These are phyloP conservation scores for Synergus itoensis DNA, from an alignment of 2,888 invertebrate species.

Conservation along the genomic window DNA sequence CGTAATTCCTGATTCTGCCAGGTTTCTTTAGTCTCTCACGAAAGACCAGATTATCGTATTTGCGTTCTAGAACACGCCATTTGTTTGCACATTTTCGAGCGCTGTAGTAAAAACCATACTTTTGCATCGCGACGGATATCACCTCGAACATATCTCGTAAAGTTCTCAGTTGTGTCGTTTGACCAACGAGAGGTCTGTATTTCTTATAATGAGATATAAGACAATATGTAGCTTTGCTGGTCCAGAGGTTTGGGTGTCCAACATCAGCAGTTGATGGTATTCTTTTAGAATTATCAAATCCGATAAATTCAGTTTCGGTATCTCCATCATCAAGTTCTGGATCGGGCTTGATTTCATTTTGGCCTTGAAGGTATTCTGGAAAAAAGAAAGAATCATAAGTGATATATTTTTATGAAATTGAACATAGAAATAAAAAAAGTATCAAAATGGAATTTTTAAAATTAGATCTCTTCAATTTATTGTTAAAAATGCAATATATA, in stretches of 20 bases:
- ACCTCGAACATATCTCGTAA: slow-evolving; percentile 73
- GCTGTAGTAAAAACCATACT: slow-evolving; percentile 68
- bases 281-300: slow-evolving; percentile 52
- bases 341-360: slow-evolving; percentile 66
- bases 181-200: slow-evolving; percentile 69
- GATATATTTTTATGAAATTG: background rate
- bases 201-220: slow-evolving; percentile 70
- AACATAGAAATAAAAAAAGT: too few species aligned
- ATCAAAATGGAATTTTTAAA: too few species aligned
- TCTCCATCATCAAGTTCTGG: slow-evolving; percentile 62
- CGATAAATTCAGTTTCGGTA: slow-evolving; percentile 54
- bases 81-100: slow-evolving; percentile 74
- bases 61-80: slow-evolving; percentile 72
- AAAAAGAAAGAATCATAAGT: slow-evolving; percentile 3
- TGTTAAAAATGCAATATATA: too few species aligned
- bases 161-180: slow-evolving; percentile 66
- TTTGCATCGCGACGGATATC: slow-evolving; percentile 71
- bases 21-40: slow-evolving; percentile 71
- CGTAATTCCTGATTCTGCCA: slow-evolving; percentile 71
- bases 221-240: slow-evolving; percentile 70
- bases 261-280: slow-evolving; percentile 58
- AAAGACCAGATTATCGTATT: slow-evolving; percentile 71
- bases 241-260: slow-evolving; percentile 67
- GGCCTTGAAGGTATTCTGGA: slow-evolving; percentile 52
- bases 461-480: too few species aligned